Evolutionary conservation across 2,113 vertebrate species (phyloP), one percentile per base, ranked within the genome.

Genomic region (Puntigrus tetrazona): DNA sequence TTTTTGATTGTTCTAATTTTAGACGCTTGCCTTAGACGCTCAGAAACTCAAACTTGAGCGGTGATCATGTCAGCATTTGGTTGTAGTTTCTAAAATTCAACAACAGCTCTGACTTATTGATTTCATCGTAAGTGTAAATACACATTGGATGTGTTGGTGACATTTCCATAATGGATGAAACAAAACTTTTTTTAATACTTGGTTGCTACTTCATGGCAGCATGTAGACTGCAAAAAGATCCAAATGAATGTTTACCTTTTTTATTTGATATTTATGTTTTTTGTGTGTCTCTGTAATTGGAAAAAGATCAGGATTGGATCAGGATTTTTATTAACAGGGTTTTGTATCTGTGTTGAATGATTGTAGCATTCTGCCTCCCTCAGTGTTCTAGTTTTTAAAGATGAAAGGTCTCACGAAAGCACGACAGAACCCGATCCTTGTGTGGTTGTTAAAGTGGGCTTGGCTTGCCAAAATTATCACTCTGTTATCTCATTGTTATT

Each of bases 231-330:
- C 84, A 78, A 84, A 82, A 34, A 25, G 38, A 80, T 90, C 86
- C 80, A 81, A 78, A 61, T 87, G 69, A 90, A 90, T 90, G 87
- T 88, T 88, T 87, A 87, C 82, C 75, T 86, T 89, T 84, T 89
- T 90, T 55, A 82, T 85, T 88, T 57, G 43, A 50, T 70, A 27
- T 74, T 59, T 45, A 57, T 38, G 78, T 43, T 50, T 63, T 88
- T 85, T 67, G 31, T 75, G 45, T 75, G 34, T 59, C 36, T 10
- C 81, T 77, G n/a, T 31, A 77, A 61, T 47, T 52, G 11, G 36
- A 84, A 67, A 47, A n/a, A n/a, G n/a, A n/a, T n/a, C 72, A 43
- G 67, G 75, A 47, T 73, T 31, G 16, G 83, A 25, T 90, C 55
- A 22, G 74, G 20, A 10, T 22, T 87, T 88, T 3, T 85, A 22